A percentile compares a stretch with the other conserved stretches of the same genome.
phyloP scores from a whole-genome alignment of 1,140 invertebrate genomes.

The Halictus rubicundus region DNA sequence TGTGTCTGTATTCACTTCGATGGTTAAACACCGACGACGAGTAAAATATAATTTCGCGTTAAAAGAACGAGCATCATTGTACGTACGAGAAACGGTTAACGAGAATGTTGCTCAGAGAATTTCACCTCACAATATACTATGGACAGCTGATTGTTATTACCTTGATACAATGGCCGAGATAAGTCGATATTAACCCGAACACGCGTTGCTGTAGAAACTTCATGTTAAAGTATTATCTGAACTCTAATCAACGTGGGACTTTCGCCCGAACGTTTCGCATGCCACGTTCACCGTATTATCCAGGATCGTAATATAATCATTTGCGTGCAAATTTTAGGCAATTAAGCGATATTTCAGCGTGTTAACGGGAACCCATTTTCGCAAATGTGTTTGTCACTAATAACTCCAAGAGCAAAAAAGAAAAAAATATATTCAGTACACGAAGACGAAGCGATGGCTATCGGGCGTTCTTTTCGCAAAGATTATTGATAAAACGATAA shows the following conservation, averaged over 20 bases:
- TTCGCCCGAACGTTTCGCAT: not conserved
- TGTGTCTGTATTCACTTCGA: too few species aligned
- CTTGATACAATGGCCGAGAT: not conserved
- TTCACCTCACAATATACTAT: not conserved
- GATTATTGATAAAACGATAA: too few species aligned
- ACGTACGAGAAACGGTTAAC: too few species aligned
- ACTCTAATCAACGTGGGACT: not conserved
- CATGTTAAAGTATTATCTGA: conserved; percentile 7
- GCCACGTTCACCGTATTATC: not conserved
- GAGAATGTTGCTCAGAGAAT: not conserved
- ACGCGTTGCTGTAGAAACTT: not conserved
- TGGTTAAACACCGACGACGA: too few species aligned
- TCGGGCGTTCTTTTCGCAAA: too few species aligned
- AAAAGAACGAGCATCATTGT: too few species aligned
- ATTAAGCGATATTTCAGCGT: not conserved
- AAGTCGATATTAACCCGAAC: conserved; percentile 15
- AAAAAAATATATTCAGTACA: too few species aligned
- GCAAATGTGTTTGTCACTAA: too few species aligned
- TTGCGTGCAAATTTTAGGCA: not conserved
- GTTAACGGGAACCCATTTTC: too few species aligned
- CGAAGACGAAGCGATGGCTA: too few species aligned
- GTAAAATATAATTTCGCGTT: too few species aligned
- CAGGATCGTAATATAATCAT: not conserved
- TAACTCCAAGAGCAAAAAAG: too few species aligned
- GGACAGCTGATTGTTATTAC: conserved; percentile 22